Percentiles rank a stretch among this genome's conserved stretches.
Evolutionary conservation across 1,140 invertebrate genomes (phyloP).

Genomic region (Euwallacea fornicatus): DNA sequence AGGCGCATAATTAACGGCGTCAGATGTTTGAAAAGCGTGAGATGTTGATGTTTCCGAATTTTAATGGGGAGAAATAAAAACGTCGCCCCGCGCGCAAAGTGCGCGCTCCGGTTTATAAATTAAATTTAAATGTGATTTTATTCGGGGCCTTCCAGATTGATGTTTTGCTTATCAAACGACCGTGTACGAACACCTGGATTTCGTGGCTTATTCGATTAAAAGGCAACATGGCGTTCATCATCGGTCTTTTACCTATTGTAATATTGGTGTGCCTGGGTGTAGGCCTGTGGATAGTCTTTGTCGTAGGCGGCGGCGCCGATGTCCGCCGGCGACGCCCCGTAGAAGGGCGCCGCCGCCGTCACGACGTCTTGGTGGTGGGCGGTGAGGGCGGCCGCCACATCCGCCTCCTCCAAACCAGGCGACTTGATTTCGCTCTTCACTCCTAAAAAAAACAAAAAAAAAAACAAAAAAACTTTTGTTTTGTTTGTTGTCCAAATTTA

Average conservation of each 20-base stretch:
- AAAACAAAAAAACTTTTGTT: neutral
- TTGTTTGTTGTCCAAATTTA: neutral
- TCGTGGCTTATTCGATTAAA: no score
- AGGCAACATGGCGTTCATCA: no score
- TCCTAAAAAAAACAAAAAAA: conserved; percentile 42
- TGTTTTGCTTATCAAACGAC: no score
- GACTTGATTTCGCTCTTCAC: conserved; percentile 64
- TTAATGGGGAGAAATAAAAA: conserved; percentile 24
- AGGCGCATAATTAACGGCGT: conserved; percentile 29
- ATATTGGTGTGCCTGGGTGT: conserved; percentile 64
- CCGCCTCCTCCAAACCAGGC: conserved; percentile 59
- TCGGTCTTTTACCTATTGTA: conserved; percentile 63
- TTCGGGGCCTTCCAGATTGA: no score
- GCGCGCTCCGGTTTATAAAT: neutral
- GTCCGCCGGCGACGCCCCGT: conserved; percentile 46
- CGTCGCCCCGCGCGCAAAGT: neutral
- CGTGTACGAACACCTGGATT: no score
- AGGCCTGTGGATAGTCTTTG: conserved; percentile 54
- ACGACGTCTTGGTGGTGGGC: conserved; percentile 46
- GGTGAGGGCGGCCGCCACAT: conserved; percentile 53
- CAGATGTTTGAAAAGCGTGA: conserved; percentile 19
- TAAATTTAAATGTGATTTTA: no score
- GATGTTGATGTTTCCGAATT: conserved; percentile 11
- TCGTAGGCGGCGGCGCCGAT: conserved; percentile 49
- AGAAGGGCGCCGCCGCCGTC: conserved; percentile 46